phyloP scores from a whole-genome alignment of 2,113 vertebrate species.

The Phasianus colchicus region DNA sequence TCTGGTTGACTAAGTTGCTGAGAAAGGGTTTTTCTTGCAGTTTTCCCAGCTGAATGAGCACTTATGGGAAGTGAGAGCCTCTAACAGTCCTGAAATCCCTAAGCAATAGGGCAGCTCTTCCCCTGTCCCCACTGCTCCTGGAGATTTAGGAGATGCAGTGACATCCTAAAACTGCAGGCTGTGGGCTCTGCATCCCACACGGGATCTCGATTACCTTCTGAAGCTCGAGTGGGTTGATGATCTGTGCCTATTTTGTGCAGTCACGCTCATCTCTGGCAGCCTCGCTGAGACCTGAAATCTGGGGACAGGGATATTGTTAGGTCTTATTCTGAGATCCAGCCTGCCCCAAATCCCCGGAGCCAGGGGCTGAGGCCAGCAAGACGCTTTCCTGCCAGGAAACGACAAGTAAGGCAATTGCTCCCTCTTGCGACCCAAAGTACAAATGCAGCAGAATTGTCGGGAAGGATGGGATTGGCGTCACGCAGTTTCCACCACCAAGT shows the following conservation, averaged over 20 bases:
- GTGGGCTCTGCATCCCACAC: not conserved
- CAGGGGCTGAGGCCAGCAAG: fast-evolving
- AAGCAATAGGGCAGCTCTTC: not conserved
- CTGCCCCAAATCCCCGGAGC: fast-evolving
- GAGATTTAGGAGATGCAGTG: not conserved
- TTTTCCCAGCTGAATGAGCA: conserved; percentile 1
- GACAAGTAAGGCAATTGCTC: conserved; percentile 29
- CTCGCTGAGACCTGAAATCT: not conserved
- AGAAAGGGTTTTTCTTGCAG: not conserved
- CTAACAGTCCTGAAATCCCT: no score
- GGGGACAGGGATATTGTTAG: not conserved
- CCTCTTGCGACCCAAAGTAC: conserved; percentile 41
- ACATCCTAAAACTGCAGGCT: not conserved
- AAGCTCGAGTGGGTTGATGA: not conserved
- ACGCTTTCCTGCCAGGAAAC: fast-evolving
- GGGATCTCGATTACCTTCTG: not conserved
- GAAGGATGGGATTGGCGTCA: fast-evolving
- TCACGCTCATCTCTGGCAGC: fast-evolving
- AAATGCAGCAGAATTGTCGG: not conserved
- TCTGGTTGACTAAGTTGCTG: not conserved
- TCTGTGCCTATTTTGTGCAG: fast-evolving
- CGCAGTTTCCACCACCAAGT: no score
- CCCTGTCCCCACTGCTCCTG: fast-evolving
- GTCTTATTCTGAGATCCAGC: not conserved
- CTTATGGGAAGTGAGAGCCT: not conserved